These are phyloP conservation scores for Monodelphis domestica DNA, from an alignment of 2,797 vertebrate genomes.

Conservation along the genomic window DNA sequence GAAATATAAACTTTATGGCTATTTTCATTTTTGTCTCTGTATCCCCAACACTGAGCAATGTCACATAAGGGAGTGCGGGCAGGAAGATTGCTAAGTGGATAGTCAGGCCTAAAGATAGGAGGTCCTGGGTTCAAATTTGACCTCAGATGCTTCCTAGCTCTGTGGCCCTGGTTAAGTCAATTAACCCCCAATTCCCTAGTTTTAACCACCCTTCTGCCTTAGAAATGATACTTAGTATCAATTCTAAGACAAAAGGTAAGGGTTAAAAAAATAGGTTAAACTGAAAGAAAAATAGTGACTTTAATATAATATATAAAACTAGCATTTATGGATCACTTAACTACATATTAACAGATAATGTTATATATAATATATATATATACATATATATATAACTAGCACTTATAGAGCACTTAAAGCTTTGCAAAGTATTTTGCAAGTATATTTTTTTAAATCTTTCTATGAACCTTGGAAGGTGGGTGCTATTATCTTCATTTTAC, in stretches of 20 bases:
- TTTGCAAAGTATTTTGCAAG: not conserved
- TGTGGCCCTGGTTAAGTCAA: too few species aligned
- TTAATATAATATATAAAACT: not conserved
- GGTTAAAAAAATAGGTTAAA: not conserved
- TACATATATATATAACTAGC: too few species aligned
- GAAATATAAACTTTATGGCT: not conserved
- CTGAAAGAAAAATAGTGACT: not conserved
- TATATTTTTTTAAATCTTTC: not conserved
- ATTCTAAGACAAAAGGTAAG: too few species aligned
- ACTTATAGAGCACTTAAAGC: not conserved
- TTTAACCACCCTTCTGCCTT: too few species aligned
- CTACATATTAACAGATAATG: too few species aligned
- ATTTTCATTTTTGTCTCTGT: not conserved
- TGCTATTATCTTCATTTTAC: not conserved
- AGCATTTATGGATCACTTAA: not conserved
- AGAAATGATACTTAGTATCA: too few species aligned
- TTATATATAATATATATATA: too few species aligned
- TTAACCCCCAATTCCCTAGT: too few species aligned
- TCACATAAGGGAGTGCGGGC: not conserved
- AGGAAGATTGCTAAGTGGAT: too few species aligned
- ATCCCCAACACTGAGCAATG: not conserved
- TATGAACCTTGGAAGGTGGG: not conserved
- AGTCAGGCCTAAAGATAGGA: too few species aligned
- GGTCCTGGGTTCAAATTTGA: too few species aligned
- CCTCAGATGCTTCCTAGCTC: too few species aligned